Evolutionary conservation across 2,888 invertebrate species (phyloP), one percentile per base, ranked within the genome.

Genomic region (Acheta domesticus): DNA sequence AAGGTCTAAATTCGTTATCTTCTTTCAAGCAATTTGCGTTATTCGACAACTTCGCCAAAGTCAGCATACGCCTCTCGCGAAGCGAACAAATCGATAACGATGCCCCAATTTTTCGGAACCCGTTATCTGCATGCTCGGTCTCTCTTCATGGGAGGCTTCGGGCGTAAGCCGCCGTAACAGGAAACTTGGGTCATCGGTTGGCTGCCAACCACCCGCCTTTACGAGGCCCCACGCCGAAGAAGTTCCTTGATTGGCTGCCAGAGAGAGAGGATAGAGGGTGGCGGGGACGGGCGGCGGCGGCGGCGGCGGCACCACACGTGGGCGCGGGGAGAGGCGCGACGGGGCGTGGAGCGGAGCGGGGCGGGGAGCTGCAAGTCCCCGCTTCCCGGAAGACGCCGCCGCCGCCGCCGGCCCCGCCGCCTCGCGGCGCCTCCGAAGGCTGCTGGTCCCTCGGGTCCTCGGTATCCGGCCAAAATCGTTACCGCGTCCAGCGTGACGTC

Each of bases 401-500:
- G 36, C 36, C 5, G 36, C 36, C 36, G 36, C 36, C 36, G 8
- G 36, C 36, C 36, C 36, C 4, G 16, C 14, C 14, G 62, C n/a
- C 62, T 14, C n/a, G 11, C 62, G 1, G n/a, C 62, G 62, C 62
- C 14, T 62, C 62, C 62, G 8, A 62, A 62, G 62, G 62, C 62
- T n/a, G n/a, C n/a, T 14, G 62, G 62, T n/a, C 62, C 62, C 62
- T 5, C n/a, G 62, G 62, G 62, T n/a, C 14, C 62, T 14, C 14
- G 62, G 62, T 62, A 62, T 62, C 62, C 62, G 62, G 62, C 62
- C 62, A 62, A 62, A 62, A 62, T 62, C 62, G 62, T 62, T 62
- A 62, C 62, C 62, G 62, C 62, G 62, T 62, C 62, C 62, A 12
- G 62, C 62, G 62, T 62, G 62, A 62, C 62, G 62, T 62, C 62